A percentile compares a stretch with the other conserved stretches of the same genome.
Evolutionary conservation across 2,888 invertebrate genomes (phyloP).

Genomic region (Callosobruchus maculatus): DNA sequence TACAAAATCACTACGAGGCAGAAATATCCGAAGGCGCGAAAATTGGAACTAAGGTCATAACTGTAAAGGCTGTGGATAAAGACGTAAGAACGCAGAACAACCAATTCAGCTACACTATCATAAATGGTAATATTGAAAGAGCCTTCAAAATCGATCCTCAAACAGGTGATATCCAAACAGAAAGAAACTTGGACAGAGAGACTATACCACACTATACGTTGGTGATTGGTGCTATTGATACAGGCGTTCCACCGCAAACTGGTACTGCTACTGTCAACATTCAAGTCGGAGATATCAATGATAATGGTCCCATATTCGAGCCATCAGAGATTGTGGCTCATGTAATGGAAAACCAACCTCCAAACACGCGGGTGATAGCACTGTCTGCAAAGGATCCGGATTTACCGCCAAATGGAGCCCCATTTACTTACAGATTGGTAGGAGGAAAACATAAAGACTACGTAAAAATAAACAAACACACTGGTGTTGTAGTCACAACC

Average conservation of each 20-base stretch:
- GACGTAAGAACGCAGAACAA: constrained; percentile 89
- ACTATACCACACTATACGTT: constrained; percentile 69
- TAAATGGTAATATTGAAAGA: constrained; percentile 78
- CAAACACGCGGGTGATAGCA: constrained; percentile 77
- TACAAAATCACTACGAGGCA: constrained; percentile 73
- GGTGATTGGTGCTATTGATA: constrained; percentile 83
- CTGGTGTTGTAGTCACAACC: constrained; percentile 76
- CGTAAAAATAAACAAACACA: constrained; percentile 74
- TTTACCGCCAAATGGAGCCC: constrained; percentile 85
- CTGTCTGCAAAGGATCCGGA: constrained; percentile 87
- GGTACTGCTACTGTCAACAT: constrained; percentile 85
- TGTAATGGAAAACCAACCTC: constrained; percentile 82
- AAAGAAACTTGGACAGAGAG: constrained; percentile 77
- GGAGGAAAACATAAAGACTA: constrained; percentile 75
- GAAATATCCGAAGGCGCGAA: constrained; percentile 76
- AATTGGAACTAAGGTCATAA: constrained; percentile 69
- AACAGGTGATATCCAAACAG: constrained; percentile 77
- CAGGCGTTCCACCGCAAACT: constrained; percentile 84
- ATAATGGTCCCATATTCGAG: constrained; percentile 85
- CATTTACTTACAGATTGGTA: constrained; percentile 76
- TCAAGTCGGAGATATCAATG: constrained; percentile 82
- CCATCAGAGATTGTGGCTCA: constrained; percentile 68
- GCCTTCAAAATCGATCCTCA: constrained; percentile 86
- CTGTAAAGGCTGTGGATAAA: constrained; percentile 84
- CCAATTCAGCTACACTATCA: constrained; percentile 86